Evolutionary conservation across 2,888 invertebrate species (phyloP).

Genomic region (Andrena fulva): DNA sequence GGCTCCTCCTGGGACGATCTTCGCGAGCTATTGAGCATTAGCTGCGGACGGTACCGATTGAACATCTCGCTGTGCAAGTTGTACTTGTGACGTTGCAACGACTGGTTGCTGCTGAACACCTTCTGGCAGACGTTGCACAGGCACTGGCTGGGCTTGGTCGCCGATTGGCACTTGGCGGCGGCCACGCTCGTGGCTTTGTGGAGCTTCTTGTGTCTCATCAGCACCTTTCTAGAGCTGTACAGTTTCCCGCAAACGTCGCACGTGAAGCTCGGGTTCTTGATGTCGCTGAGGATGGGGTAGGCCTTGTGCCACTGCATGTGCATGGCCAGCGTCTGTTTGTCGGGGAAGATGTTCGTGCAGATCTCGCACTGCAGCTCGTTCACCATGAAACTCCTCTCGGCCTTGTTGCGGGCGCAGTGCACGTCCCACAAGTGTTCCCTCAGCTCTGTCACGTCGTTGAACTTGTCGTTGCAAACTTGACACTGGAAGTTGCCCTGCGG

Average conservation of each 20-base stretch:
- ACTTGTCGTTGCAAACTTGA: constrained; percentile 87
- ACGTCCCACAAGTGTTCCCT: constrained; percentile 87
- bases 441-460: constrained; percentile 86
- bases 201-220: constrained; percentile 87
- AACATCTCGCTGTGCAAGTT: constrained; percentile 48
- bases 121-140: constrained; percentile 84
- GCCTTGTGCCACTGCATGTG: constrained; percentile 86
- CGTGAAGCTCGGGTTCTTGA: constrained; percentile 82
- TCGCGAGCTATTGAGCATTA: constrained; percentile 20
- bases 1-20: constrained; percentile 38
- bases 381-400: constrained; percentile 76
- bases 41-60: neutral
- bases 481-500: constrained; percentile 85
- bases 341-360: constrained; percentile 85
- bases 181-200: constrained; percentile 73
- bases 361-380: constrained; percentile 83
- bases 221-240: constrained; percentile 87
- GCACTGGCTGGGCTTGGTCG: constrained; percentile 43
- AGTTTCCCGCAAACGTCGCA: constrained; percentile 89
- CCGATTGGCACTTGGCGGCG: constrained; percentile 67
- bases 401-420: constrained; percentile 85
- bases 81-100: constrained; percentile 74
- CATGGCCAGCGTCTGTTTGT: constrained; percentile 82
- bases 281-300: constrained; percentile 78
- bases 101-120: constrained; percentile 83